phyloP scores from a whole-genome alignment of 2,888 invertebrate species.

The Lydus trimaculatus region DNA sequence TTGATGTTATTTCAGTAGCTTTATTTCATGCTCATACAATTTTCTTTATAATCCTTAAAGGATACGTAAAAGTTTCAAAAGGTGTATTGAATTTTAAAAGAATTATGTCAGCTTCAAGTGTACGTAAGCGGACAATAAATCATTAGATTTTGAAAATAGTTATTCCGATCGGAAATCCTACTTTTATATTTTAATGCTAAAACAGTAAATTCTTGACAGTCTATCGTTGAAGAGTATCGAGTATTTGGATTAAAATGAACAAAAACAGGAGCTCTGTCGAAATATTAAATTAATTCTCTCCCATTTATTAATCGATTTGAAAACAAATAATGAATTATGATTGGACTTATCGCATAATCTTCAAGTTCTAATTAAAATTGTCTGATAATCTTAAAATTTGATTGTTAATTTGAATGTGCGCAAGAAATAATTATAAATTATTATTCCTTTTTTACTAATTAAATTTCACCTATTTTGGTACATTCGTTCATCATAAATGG shows the following conservation, averaged over 20 bases:
- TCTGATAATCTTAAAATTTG: not conserved
- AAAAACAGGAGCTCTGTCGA: not conserved
- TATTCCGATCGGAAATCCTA: not conserved
- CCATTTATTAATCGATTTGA: not conserved
- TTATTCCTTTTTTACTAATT: no score
- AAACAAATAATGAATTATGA: not conserved
- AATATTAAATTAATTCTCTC: not conserved
- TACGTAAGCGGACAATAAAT: not conserved
- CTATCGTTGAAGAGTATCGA: not conserved
- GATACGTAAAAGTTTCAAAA: not conserved
- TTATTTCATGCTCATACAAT: not conserved
- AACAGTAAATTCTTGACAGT: not conserved
- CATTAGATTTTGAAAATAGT: not conserved
- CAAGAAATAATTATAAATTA: no score
- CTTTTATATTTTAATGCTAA: not conserved
- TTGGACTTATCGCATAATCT: not conserved
- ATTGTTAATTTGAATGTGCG: no score
- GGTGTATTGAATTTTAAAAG: not conserved
- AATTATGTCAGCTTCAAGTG: not conserved
- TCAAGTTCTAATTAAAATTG: not conserved
- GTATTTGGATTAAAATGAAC: not conserved
- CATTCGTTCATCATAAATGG: no score
- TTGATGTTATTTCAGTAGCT: not conserved
- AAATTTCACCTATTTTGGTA: no score
- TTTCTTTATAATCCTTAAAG: not conserved